Evolutionary conservation across 1,140 invertebrate genomes (phyloP), one percentile per base, ranked within the genome.

Genomic region (Stenopsyche tienmushanensis): DNA sequence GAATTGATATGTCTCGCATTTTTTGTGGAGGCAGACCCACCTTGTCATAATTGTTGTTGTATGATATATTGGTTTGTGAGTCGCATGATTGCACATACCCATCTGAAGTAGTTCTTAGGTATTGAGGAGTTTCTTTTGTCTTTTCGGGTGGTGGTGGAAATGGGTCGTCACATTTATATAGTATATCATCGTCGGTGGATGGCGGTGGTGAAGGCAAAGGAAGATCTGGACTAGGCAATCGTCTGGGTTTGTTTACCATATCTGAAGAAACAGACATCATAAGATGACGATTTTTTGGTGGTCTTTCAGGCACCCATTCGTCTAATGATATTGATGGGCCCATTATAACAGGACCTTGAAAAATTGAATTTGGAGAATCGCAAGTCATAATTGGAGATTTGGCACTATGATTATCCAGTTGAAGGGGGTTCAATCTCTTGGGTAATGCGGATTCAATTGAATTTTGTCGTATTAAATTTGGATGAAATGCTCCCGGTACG

Each of bases 241-340:
- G 76, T 26, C 20, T 83, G 77, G 68, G 72, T 73, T 80, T 73
- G 73, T 71, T 57, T 59, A 76, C 78, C 17, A 78, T 68, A 67
- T 78, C 78, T 0, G 78, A 77, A 71, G 75, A 83, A 10, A 77
- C 79, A 23, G 76, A 80, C 71, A 86, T 73, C n/a, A 89, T 45
- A 2, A 77, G 72, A 71, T 90, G 86, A 0, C 89, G 88, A 74
- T 91, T 91, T 75, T 92, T 92, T 3, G 83, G 83, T 34, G 83
- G 83, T 34, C 82, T 77, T 69, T 91, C 89, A 0, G 90, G 90
- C 0, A 88, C 86, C 84, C 85, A 88, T 66, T 88, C 86, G 63
- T 88, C 86, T 13, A 88, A 77, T 0, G 84, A 86, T 67, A 88
- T 87, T 0, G 84, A 79, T 0, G 84, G 83, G 1, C 86, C 86